Percentiles rank a stretch among this genome's conserved stretches.
Evolutionary conservation across 2,113 vertebrate genomes (phyloP).

Genomic region (Platycercus adscitus): DNA sequence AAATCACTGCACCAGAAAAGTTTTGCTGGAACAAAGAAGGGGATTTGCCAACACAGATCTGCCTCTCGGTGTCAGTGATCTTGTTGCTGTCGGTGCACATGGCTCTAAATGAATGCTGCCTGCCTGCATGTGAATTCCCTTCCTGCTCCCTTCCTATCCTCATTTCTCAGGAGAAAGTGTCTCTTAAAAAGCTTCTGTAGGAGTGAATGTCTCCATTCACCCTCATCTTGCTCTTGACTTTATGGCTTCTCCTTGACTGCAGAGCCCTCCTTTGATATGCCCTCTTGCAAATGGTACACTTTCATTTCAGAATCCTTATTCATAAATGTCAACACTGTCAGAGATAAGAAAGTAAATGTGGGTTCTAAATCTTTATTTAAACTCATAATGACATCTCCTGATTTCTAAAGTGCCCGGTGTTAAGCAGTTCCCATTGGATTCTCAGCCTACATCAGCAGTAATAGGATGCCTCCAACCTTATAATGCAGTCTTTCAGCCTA

Average conservation of each 20-base stretch:
- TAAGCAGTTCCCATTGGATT: not conserved
- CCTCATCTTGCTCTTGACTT: not conserved
- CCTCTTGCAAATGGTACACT: not conserved
- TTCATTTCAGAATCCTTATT: not conserved
- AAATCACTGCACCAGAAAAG: not conserved
- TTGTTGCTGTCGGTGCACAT: rapidly evolving
- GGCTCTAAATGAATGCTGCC: rapidly evolving
- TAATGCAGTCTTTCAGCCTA: not conserved
- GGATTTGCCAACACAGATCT: not conserved
- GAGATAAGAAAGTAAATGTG: not conserved
- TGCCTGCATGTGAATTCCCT: not conserved
- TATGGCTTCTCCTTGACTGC: not conserved
- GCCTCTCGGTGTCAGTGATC: not conserved
- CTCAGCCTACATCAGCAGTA: not conserved
- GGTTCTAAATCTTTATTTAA: not conserved
- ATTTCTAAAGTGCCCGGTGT: rapidly evolving
- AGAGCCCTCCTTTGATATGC: not conserved
- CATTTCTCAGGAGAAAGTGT: not conserved
- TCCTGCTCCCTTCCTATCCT: not conserved
- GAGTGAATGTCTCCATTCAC: not conserved
- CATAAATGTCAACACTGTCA: not conserved
- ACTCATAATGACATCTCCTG: not conserved
- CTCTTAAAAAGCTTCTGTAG: rapidly evolving
- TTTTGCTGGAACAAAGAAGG: not conserved
- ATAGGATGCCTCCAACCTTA: not conserved